Conservation (phyloP, 2,797 vertebrate species). For the Ctenosaura bakeri region DNA sequence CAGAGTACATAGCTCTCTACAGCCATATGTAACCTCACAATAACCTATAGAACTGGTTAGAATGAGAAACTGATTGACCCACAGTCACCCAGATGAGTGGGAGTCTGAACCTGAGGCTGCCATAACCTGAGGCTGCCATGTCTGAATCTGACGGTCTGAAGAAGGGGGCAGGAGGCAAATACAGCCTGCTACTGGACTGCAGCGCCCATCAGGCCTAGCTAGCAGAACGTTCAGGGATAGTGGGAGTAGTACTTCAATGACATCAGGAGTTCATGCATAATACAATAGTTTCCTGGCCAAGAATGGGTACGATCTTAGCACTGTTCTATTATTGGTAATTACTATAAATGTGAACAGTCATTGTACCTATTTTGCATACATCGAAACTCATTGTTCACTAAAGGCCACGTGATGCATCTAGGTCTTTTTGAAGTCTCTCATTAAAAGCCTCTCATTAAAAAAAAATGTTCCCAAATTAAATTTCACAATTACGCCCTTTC, state of each 20-base stretch:
- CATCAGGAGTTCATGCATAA: not conserved
- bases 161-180: too few species aligned
- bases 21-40: not conserved
- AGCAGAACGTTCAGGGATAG: too few species aligned
- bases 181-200: too few species aligned
- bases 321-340: not conserved
- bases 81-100: not conserved
- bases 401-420: too few species aligned
- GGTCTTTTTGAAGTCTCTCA: too few species aligned
- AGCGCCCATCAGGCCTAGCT: not conserved
- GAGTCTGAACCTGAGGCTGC: not conserved
- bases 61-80: not conserved
- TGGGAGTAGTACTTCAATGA: not conserved
- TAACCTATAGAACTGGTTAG: not conserved
- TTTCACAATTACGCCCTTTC: too few species aligned
- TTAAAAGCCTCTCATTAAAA: too few species aligned
- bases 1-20: not conserved
- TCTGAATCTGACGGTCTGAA: too few species aligned
- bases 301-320: not conserved
- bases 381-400: not conserved
- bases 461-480: too few species aligned
- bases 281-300: not conserved
- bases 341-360: not conserved
- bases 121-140: not conserved
- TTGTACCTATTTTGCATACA: not conserved